These are phyloP conservation scores for Harpagifer antarcticus DNA, from an alignment of 2,797 vertebrate species.

Conservation along the genomic window DNA sequence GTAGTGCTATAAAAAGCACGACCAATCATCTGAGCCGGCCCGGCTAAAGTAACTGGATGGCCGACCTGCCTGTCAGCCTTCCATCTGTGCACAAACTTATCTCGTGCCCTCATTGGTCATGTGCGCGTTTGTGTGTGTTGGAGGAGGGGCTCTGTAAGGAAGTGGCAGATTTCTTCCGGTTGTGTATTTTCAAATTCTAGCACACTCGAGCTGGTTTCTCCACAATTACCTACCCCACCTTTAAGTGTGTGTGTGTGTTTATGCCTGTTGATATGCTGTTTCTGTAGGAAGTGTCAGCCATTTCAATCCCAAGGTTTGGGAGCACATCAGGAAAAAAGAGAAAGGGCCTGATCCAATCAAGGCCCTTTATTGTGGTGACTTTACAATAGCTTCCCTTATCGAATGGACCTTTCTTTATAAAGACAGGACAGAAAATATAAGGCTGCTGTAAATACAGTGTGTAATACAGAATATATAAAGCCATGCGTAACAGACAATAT, in stretches of 20 bases:
- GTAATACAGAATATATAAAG: slow-evolving; percentile 73
- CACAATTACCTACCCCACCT: no score
- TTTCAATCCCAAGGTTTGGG: slow-evolving; percentile 76
- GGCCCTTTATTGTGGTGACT: slow-evolving; percentile 65
- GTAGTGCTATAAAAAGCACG: no score
- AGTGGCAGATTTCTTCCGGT: no score
- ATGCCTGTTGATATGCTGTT: slow-evolving; percentile 69
- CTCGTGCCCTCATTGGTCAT: no score
- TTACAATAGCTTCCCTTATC: slow-evolving; percentile 62
- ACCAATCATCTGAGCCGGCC: no score
- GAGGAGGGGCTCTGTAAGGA: no score
- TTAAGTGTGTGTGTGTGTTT: slow-evolving; percentile 6
- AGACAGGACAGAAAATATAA: slow-evolving; percentile 33
- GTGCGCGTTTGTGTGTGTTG: no score
- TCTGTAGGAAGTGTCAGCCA: slow-evolving; percentile 88
- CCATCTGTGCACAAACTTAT: no score
- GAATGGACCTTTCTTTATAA: slow-evolving; percentile 56
- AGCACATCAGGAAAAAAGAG: slow-evolving; percentile 72
- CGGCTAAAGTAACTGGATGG: no score
- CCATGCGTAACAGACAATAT: slow-evolving; percentile 76
- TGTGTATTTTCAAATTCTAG: no score
- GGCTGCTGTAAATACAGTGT: slow-evolving; percentile 67
- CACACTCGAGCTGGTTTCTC: no score
- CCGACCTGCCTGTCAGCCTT: no score
- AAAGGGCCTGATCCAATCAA: slow-evolving; percentile 64